Conservation (phyloP, 2,113 vertebrate genomes). For the Zosterops japonicus region DNA sequence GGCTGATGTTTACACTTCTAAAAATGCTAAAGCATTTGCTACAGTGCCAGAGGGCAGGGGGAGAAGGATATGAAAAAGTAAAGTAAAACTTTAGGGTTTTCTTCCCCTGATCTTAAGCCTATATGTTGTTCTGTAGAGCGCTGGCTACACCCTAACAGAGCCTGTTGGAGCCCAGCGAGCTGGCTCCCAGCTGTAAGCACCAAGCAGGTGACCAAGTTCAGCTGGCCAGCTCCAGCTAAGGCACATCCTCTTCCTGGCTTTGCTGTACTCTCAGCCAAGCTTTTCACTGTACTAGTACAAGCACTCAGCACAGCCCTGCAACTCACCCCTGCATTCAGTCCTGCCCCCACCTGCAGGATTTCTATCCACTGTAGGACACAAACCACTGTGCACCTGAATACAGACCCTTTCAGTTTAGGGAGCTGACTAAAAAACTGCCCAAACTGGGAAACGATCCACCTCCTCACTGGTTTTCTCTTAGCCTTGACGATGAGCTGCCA, state of each 20-base stretch:
- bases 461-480: background rate
- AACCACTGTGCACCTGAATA: background rate
- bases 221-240: background rate
- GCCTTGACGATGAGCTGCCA: background rate
- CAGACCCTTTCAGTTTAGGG: background rate
- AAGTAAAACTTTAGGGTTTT: background rate
- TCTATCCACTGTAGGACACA: background rate
- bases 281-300: background rate
- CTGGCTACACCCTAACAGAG: background rate
- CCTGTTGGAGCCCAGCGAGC: background rate
- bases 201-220: background rate
- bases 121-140: fast-evolving
- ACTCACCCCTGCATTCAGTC: background rate
- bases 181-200: background rate
- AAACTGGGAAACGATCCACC: background rate
- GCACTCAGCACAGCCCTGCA: background rate
- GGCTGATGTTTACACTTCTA: background rate
- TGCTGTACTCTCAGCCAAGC: background rate
- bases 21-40: background rate
- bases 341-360: background rate
- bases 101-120: background rate
- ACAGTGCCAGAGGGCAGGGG: fast-evolving
- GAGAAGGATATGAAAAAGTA: background rate
- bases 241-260: background rate
- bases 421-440: background rate